Evolutionary conservation across 2,113 vertebrate species (phyloP).

Genomic region (pig (Sus scrofa)): T2T-Sscrofa CM000820.6:23519501-23520000

Average conservation of each 20-base stretch:
- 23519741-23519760: slow-evolving; percentile 1
- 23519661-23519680: slow-evolving; percentile 59
- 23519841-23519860: slow-evolving; percentile 67
- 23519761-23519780: background rate
- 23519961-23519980: background rate
- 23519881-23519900: background rate
- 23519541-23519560: background rate
- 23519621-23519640: slow-evolving; percentile 21
- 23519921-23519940: slow-evolving; percentile 56
- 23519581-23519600: background rate
- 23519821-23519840: slow-evolving; percentile 65
- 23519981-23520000: slow-evolving; percentile 3
- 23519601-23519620: slow-evolving; percentile 65
- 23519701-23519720: slow-evolving; percentile 42
- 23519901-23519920: slow-evolving; percentile 42
- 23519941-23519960: slow-evolving; percentile 22
- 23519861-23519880: slow-evolving; percentile 48
- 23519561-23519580: background rate
- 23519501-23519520: background rate
- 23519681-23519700: slow-evolving; percentile 69
- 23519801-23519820: slow-evolving; percentile 59
- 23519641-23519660: slow-evolving; percentile 63
- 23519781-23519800: background rate
- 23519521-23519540: background rate
- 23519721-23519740: slow-evolving; percentile 15